phyloP scores from a whole-genome alignment of 2,888 invertebrate genomes.

The Unio delphinus region DNA sequence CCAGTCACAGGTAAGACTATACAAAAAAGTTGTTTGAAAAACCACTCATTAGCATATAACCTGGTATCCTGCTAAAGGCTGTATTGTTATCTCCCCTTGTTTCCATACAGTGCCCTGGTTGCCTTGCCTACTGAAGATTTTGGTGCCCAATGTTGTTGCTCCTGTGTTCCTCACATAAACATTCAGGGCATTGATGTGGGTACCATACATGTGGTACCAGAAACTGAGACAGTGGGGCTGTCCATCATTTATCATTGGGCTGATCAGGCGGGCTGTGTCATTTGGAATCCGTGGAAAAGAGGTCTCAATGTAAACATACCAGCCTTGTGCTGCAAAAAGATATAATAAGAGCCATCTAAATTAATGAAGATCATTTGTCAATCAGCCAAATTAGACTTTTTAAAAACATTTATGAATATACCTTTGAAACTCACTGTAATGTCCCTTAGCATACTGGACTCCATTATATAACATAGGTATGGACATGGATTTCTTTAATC shows the following conservation, averaged over 20 bases:
- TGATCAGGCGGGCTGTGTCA: conserved; percentile 74
- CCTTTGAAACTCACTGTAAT: no score
- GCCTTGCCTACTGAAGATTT: conserved; percentile 32
- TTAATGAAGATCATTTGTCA: no score
- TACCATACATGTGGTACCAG: conserved; percentile 64
- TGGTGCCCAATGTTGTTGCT: conserved; percentile 17
- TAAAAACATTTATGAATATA: no score
- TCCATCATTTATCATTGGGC: conserved; percentile 41
- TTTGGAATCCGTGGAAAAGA: conserved; percentile 76
- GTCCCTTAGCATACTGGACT: no score
- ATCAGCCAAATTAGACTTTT: no score
- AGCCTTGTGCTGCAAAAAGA: conserved; percentile 31
- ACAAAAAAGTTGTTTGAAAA: no score
- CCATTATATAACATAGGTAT: no score
- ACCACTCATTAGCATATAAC: conserved; percentile 9
- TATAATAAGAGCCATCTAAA: not conserved
- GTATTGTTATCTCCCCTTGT: conserved; percentile 31
- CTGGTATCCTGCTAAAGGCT: conserved; percentile 30
- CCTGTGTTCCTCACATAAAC: conserved; percentile 29
- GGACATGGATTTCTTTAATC: no score
- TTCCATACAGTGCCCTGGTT: conserved; percentile 49
- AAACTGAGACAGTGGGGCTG: conserved; percentile 54
- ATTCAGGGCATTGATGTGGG: conserved; percentile 50
- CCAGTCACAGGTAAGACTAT: no score
- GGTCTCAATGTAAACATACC: conserved; percentile 74